Conservation (phyloP, 2,888 invertebrate genomes). For the Galerucella nymphaeae region DNA sequence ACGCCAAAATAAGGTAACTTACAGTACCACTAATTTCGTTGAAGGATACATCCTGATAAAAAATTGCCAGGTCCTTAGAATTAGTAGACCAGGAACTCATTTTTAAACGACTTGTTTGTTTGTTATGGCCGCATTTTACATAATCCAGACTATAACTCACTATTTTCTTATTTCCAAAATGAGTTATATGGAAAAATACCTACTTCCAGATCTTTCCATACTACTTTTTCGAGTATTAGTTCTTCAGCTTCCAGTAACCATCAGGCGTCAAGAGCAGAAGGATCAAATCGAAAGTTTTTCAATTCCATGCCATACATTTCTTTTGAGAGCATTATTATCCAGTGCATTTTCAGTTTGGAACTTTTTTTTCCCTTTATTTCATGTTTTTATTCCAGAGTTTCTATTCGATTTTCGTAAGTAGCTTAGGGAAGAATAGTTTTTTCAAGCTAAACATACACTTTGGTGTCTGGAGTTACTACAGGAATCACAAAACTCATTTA, state of each 20-base stretch:
- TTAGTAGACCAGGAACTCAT: too few species aligned
- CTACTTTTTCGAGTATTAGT: neutral
- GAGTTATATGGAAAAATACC: neutral
- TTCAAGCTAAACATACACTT: too few species aligned
- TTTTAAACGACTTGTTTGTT: too few species aligned
- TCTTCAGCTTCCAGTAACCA: neutral
- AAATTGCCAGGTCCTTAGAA: too few species aligned
- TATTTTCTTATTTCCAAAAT: neutral
- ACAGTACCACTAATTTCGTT: too few species aligned
- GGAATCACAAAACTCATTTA: too few species aligned
- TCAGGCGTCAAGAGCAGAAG: neutral
- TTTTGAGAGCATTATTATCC: neutral
- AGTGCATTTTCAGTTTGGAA: neutral
- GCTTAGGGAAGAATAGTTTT: neutral
- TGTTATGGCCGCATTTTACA: too few species aligned
- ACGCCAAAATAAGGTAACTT: too few species aligned
- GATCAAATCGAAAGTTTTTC: neutral
- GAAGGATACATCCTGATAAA: too few species aligned
- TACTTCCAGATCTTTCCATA: neutral
- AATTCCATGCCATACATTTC: neutral
- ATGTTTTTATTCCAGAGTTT: neutral
- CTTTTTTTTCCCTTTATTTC: neutral
- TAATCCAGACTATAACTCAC: too few species aligned
- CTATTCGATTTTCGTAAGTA: neutral
- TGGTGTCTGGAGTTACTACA: too few species aligned